Base-by-base conservation (phyloP, 2,113 vertebrate genomes). In the Platichthys flesus region DNA sequence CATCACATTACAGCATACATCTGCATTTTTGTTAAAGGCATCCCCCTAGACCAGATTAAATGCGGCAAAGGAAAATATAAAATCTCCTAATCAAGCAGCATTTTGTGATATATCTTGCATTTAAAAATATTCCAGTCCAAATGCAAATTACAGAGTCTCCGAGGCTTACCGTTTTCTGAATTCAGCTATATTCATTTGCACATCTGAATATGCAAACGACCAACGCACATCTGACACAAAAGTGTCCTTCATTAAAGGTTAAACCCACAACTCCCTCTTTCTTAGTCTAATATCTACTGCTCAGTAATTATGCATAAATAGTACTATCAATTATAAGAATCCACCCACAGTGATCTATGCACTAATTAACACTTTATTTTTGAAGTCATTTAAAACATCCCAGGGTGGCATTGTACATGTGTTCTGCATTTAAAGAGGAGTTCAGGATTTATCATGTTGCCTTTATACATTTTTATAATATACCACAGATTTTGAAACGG, bases 181-280 rank as follows among this genome's bases (percentile, higher is more conserved):
- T 86, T 83, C 76, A 76, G 60, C 73, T 78, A 76, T 57, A 76
- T 57, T 80, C 54, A 89, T 88, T 88, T 86, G 83, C 89, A 88
- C 64, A 88, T 85, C 74, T 90, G 76, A 87, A 89, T 81, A 88
- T 87, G 67, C 84, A 86, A 87, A 89, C 85, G 59, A 2, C 65
- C 1, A 81, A 61, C 77, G 37, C 77, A 74, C 66, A 74, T 82
- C 73, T 69, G 54, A 69, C 49, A 79, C 35, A 78, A 85, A 86
- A 78, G 76, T 81, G 66, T 77, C 79, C 69, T 76, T 81, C 60
- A 78, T 59, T 74, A 57, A 79, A 81, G 56, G 47, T 70, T 81
- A 82, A 81, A 72, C 24, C 64, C 18, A n/a, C 40, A 2, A 61
- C 40, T 58, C 31, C 24, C 20, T 72, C 60, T 81, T 65, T 77